Evolutionary conservation across 1,140 invertebrate genomes (phyloP), one percentile per base, ranked within the genome.

Genomic region (Drosophila rhopaloa): DNA sequence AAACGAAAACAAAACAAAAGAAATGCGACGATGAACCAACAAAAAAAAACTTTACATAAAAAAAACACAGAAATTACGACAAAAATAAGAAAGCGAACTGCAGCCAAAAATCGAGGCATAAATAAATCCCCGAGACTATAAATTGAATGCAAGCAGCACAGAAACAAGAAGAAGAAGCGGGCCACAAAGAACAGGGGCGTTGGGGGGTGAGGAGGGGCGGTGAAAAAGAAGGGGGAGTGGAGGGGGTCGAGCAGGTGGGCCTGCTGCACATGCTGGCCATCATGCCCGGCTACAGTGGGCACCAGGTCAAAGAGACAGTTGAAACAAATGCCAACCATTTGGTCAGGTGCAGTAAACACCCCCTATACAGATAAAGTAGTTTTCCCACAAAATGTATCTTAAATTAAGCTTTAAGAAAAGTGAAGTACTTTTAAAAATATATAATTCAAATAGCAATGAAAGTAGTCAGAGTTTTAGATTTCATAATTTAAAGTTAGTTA

Each of bases 71-170:
- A 27, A 38, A 67, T n/a, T 19, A 65, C 54, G 60, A 67, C 37
- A 41, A 67, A 66, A 63, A 67, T 63, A 67, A 62, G 37, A 50
- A 70, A 9, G 44, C 38, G 41, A 71, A 71, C 27, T 71, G 65
- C 65, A 71, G 67, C 67, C 67, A 71, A 71, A 68, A 71, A 50
- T 48, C 53, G 44, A 58, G 51, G 67, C 67, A 71, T 70, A 71
- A 71, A 71, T 71, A 71, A 57, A 70, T 70, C 51, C 51, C 65
- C 65, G 37, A 70, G 65, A 71, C 65, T 71, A 71, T 71, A 70
- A 71, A 71, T 71, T 71, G 65, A 71, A 71, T 71, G 43, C 51
- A 76, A 46, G 53, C 73, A 19, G 58, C 54, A 75, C 38, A 57
- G 47, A 62, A 62, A 60, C 35, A 48, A 41, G 40, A 74, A 48